Conservation (phyloP, 2,797 vertebrate genomes). For the Macrochelys suwanniensis region DNA sequence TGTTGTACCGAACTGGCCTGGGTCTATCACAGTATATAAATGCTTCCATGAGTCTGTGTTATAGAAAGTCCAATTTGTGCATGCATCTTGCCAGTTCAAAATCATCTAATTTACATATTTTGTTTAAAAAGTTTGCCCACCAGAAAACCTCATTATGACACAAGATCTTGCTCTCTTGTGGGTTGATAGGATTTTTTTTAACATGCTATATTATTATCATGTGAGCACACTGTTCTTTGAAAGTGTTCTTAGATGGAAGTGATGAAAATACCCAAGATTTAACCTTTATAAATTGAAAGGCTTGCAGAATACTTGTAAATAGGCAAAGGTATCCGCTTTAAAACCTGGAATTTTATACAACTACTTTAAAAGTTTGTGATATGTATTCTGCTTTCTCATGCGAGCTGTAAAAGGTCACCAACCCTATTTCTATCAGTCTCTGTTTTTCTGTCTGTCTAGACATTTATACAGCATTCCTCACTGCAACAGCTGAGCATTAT, state of each 20-base stretch:
- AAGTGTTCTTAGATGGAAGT: background rate
- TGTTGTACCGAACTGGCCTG: too few relatives aligned
- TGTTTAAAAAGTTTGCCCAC: background rate
- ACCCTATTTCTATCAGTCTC: background rate
- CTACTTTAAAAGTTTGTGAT: background rate
- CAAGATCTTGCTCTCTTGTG: background rate
- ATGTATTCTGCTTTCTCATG: background rate
- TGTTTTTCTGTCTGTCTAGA: background rate
- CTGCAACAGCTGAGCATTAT: background rate
- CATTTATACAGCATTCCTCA: constrained; percentile 48
- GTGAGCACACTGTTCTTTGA: background rate
- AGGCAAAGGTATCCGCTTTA: background rate
- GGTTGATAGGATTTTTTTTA: background rate
- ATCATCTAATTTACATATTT: background rate
- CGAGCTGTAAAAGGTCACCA: background rate
- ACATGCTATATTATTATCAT: background rate
- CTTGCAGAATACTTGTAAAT: background rate
- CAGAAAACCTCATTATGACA: background rate
- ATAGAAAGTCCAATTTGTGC: background rate
- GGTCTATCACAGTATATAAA: background rate
- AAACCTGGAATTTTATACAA: background rate
- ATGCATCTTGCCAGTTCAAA: background rate
- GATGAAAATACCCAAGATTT: background rate
- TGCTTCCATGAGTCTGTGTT: background rate
- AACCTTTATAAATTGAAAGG: background rate